Evolutionary conservation across 2,888 invertebrate species (phyloP).

Genomic region (Lasioglossum vierecki): DNA sequence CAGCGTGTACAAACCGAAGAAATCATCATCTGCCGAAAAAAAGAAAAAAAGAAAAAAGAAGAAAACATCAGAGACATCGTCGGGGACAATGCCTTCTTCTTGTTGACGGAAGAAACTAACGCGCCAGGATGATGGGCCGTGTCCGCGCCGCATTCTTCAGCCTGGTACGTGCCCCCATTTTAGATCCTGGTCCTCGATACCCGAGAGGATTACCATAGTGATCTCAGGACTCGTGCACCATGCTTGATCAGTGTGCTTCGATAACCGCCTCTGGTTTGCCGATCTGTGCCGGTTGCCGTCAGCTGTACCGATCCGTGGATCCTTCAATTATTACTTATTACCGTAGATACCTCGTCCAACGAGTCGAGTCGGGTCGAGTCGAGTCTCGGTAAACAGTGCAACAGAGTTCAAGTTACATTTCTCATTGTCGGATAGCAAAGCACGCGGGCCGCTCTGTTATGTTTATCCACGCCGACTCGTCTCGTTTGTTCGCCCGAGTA

Average conservation of each 20-base stretch:
- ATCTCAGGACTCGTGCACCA: background rate
- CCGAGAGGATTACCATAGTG: background rate
- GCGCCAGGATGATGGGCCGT: conserved; percentile 73
- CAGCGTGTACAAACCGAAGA: conserved; percentile 68
- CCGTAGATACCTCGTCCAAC: background rate
- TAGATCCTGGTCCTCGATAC: conserved; percentile 5
- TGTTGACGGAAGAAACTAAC: conserved; percentile 49
- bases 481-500: background rate
- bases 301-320: background rate
- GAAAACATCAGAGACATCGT: conserved; percentile 18
- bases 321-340: background rate
- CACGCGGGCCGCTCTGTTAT: background rate
- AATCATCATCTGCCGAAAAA: conserved; percentile 63
- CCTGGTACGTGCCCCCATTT: conserved; percentile 74
- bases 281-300: background rate
- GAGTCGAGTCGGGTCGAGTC: background rate
- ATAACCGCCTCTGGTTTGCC: background rate
- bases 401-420: background rate
- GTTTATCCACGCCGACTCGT: background rate
- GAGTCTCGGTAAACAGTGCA: background rate
- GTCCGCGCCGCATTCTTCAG: conserved; percentile 70
- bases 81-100: conserved; percentile 61
- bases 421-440: background rate
- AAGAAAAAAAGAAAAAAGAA: background rate
- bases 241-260: background rate